Evolutionary conservation across 2,888 invertebrate genomes (phyloP).

Genomic region (Mechanitis mazaeus): DNA sequence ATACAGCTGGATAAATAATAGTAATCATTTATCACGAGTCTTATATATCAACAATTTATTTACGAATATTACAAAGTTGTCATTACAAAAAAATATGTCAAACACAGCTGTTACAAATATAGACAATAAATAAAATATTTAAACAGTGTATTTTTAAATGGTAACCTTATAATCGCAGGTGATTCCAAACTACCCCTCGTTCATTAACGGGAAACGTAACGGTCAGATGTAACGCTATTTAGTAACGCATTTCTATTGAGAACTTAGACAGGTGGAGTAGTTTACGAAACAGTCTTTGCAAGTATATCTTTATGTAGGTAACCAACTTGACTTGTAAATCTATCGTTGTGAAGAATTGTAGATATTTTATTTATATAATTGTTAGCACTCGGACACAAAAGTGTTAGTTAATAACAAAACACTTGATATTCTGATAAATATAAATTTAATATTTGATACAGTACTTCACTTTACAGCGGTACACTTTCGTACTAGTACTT

Average conservation of each 20-base stretch:
- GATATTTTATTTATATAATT: no score
- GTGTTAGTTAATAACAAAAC: no score
- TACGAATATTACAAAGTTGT: neutral
- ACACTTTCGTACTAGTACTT: no score
- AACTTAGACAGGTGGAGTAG: slow-evolving; percentile 10
- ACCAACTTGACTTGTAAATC: no score
- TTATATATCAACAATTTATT: no score
- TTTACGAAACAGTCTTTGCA: neutral
- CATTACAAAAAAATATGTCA: neutral
- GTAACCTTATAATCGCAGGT: slow-evolving; percentile 16
- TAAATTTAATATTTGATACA: no score
- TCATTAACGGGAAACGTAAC: slow-evolving; percentile 23
- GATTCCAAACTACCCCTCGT: slow-evolving; percentile 11
- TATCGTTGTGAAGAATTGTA: no score
- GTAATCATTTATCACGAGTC: no score
- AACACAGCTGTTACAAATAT: slow-evolving; percentile 9
- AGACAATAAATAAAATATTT: slow-evolving; percentile 8
- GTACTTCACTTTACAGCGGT: no score
- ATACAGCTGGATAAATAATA: no score
- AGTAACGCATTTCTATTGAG: slow-evolving; percentile 20
- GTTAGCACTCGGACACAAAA: no score
- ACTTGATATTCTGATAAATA: no score
- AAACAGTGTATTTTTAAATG: neutral
- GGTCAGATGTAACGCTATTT: slow-evolving; percentile 21
- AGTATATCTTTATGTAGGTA: neutral